A percentile compares a stretch with the other conserved stretches of the same genome.
phyloP scores from a whole-genome alignment of 2,888 invertebrate species.

The Lysandra bellargus region DNA sequence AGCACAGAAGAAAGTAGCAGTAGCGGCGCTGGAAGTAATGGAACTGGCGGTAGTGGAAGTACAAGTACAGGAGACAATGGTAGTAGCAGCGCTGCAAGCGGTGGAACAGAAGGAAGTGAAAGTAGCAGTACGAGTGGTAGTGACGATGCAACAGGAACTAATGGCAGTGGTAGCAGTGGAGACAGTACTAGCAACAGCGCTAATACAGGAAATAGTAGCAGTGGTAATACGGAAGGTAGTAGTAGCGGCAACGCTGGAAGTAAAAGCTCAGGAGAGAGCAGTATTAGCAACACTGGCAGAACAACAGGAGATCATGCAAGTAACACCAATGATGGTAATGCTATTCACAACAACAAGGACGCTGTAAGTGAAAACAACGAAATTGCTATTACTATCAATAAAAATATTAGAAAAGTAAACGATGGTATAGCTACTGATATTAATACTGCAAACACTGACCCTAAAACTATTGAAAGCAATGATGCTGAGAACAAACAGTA shows the following conservation, averaged over 20 bases:
- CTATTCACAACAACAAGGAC: not conserved
- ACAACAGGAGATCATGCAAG: not conserved
- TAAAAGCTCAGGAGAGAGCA: not conserved
- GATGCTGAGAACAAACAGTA: not conserved
- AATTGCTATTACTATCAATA: not conserved
- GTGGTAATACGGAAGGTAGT: not conserved
- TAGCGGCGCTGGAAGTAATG: not conserved
- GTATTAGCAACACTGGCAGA: not conserved
- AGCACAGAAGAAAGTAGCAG: not conserved
- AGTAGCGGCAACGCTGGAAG: not conserved
- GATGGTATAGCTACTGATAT: not conserved
- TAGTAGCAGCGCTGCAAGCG: not conserved
- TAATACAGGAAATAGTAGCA: not conserved
- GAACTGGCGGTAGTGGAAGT: not conserved
- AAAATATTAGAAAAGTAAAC: not conserved
- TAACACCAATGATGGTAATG: conserved; percentile 37
- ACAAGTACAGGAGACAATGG: not conserved
- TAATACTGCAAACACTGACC: not conserved
- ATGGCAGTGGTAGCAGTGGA: not conserved
- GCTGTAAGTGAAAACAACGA: not conserved
- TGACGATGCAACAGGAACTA: not conserved
- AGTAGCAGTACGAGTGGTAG: not conserved
- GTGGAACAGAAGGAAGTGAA: not conserved
- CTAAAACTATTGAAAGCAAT: not conserved
- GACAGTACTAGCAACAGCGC: no score